Evolutionary conservation across 2,797 vertebrate genomes (phyloP).

Genomic region (Enteromius radiatus): DNA sequence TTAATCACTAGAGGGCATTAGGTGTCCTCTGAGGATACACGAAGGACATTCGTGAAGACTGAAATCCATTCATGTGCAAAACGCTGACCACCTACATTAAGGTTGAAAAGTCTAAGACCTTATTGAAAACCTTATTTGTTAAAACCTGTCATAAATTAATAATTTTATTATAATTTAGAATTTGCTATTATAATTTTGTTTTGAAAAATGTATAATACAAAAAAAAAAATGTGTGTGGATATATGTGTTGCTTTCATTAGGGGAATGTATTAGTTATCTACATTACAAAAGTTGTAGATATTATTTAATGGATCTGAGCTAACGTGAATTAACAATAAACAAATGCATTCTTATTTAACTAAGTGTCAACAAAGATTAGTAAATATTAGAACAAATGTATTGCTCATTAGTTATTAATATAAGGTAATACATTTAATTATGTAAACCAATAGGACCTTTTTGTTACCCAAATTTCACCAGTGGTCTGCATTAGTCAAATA

Average conservation of each 20-base stretch:
- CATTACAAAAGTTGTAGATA: too few relatives aligned
- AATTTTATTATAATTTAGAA: neutral
- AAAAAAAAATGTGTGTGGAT: neutral
- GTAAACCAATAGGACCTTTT: neutral
- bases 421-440: neutral
- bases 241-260: neutral
- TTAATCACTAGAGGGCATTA: conserved; percentile 52
- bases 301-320: neutral
- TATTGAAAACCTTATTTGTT: neutral
- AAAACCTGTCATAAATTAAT: neutral
- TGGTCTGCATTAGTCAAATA: neutral
- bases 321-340: neutral
- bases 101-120: neutral
- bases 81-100: conserved; percentile 5
- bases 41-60: conserved; percentile 32
- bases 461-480: neutral
- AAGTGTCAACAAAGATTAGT: too few relatives aligned
- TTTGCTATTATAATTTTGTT: too few relatives aligned
- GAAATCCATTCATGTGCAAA: conserved; percentile 28
- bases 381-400: too few relatives aligned
- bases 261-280: neutral
- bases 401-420: neutral
- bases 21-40: conserved; percentile 36
- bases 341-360: neutral
- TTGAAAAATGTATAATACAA: neutral